These are phyloP conservation scores for Leptinotarsa juncta DNA, from an alignment of 2,888 invertebrate species.

Conservation along the genomic window DNA sequence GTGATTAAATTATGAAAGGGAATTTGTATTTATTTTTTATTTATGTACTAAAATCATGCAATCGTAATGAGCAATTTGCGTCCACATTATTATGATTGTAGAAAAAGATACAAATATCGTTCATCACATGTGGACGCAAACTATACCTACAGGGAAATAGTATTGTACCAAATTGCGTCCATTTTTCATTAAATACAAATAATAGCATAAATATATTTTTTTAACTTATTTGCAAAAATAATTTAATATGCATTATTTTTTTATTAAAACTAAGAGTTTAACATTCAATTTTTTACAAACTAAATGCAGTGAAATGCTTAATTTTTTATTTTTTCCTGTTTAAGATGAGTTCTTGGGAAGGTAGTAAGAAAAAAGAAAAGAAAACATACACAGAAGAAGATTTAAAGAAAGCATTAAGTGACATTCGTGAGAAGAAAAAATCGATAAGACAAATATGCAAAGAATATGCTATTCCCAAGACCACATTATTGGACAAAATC, in stretches of 20 bases:
- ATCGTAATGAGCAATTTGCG: too few relatives aligned
- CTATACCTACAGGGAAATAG: conserved; percentile 20
- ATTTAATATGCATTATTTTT: conserved; percentile 1
- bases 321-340: conserved; percentile 17
- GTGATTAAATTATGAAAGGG: too few relatives aligned
- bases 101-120: too few relatives aligned
- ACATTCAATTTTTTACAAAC: not conserved
- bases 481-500: conserved; percentile 25
- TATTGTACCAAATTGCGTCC: conserved; percentile 16
- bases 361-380: conserved; percentile 19
- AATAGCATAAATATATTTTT: too few relatives aligned
- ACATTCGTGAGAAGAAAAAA: conserved; percentile 14
- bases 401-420: conserved; percentile 1
- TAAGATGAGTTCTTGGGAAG: conserved; percentile 20
- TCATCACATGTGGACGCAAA: conserved; percentile 3
- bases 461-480: conserved; percentile 23
- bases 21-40: too few relatives aligned
- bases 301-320: conserved; percentile 13
- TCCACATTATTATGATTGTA: too few relatives aligned
- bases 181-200: conserved; percentile 18
- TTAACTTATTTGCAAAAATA: conserved; percentile 11
- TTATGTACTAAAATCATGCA: too few relatives aligned
- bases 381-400: not conserved
- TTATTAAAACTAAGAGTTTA: conserved; percentile 16
- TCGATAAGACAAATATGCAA: conserved; percentile 19